These are phyloP conservation scores for Myiopsitta monachus DNA, from an alignment of 2,113 vertebrate genomes.

Conservation along the genomic window DNA sequence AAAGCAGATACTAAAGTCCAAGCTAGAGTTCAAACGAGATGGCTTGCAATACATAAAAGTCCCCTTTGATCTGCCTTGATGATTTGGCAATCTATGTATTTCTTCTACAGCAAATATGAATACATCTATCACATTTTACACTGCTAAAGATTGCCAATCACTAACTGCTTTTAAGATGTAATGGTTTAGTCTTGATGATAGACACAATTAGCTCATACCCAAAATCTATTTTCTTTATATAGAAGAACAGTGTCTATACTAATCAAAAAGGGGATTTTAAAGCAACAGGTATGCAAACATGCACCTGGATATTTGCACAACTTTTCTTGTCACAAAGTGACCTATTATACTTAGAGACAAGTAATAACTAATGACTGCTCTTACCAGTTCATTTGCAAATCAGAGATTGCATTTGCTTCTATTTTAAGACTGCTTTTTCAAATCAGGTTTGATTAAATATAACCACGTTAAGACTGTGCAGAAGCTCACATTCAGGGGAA, in stretches of 20 bases:
- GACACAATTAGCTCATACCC: not conserved
- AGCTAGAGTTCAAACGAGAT: not conserved
- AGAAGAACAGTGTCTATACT: not conserved
- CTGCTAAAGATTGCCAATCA: not conserved
- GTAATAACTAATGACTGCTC: not conserved
- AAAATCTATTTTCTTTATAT: not conserved
- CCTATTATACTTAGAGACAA: not conserved
- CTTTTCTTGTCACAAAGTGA: not conserved
- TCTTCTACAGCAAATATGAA: not conserved
- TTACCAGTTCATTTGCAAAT: not conserved
- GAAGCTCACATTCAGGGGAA: not conserved
- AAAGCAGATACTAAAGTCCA: not conserved
- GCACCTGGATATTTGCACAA: not conserved
- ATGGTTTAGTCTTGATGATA: not conserved
- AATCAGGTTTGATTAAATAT: not conserved
- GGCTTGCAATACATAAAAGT: not conserved
- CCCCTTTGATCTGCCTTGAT: not conserved
- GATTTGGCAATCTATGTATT: not conserved
- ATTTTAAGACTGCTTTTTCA: not conserved
- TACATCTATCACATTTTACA: not conserved
- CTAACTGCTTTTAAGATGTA: not conserved
- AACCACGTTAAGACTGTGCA: not conserved
- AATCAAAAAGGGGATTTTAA: not conserved
- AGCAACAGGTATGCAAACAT: not conserved
- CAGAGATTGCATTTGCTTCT: not conserved